Evolutionary conservation across 2,888 invertebrate species (phyloP), one percentile per base, ranked within the genome.

Genomic region (Cynaeus angustus): DNA sequence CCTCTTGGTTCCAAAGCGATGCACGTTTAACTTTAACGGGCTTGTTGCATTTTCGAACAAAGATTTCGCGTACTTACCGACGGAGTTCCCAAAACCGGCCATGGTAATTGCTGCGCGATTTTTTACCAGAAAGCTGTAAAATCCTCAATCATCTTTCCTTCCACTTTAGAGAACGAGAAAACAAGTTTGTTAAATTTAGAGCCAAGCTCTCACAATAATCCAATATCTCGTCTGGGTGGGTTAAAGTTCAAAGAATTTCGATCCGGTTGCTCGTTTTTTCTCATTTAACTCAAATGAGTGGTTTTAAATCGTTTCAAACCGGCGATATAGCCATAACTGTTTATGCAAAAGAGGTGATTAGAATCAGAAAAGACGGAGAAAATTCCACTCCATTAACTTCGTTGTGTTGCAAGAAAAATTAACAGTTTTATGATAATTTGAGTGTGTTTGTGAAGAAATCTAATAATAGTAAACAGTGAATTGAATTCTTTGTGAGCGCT

Each of bases 1-100:
- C 38, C 33, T 26, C 41, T 46, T 45, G n/a, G 53, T 12, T 37
- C 9, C 53, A 10, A 50, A 50, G 30, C 30, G 48, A 10, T 50
- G 16, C 61, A 26, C 48, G 21, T 13, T 41, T 21, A 16, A 9
- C 28, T 30, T 30, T 53, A 30, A 30, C 6, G 2, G 33, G 33
- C 33, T 33, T 33, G 33, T 33, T 13, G 14, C 43, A n/a, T 10
- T 10, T 43, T 12, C 33, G 33, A 33, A n/a, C 21, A 1, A 21
- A 21, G 21, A 21, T 21, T 21, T 21, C n/a, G n/a, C n/a, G 21
- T 21, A 4, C 21, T 4, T 21, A 4, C 21, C 21, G 21, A 21
- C 21, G 21, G 21, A 21, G 21, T 21, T 4, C 21, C 21, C 21
- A 21, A 21, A 21, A n/a, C n/a, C n/a, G n/a, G n/a, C n/a, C n/a